Base-by-base conservation (phyloP, 2,888 invertebrate genomes). In the Thecophora atra region DNA sequence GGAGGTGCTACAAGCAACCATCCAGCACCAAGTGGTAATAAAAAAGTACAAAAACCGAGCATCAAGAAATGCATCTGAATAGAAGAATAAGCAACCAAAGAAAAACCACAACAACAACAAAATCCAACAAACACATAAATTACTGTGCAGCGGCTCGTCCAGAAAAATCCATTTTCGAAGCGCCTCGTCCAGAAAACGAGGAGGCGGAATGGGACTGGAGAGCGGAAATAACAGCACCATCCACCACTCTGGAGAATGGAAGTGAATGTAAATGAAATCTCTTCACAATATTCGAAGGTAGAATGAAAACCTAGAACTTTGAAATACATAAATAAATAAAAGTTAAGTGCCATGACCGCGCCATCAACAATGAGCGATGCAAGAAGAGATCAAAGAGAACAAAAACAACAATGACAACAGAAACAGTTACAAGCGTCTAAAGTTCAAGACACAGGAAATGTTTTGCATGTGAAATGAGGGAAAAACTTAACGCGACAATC, bases 401-500 rank as follows among this genome's bases (percentile, higher is more conserved):
- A 37, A 62, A 30, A 30, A 52, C 37, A 68, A 37, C 54, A 68
- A 30, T 21, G 42, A 68, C 69, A 62, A 51, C 42, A 56, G 42
- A n/a, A 26, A n/a, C 21, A 54, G 54, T 54, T 54, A 54, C 54
- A 21, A 24, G 15, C 5, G 51, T n/a, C 17, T 51, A n/a, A 51
- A 51, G n/a, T 54, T 47, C 47, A 21, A 15, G 30, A 13, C 67
- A 30, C 51, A 69, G 51, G 28, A 62, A 69, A 62, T 51, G 51
- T 47, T 51, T 69, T 47, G 60, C 62, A 62, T 69, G 44, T 5
- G 26, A 69, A 30, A 69, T 51, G 69, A 47, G 60, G 62, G 62
- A 62, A 69, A 62, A 47, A 7, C 42, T 37, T 30, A 52, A 51
- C 26, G 52, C n/a, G n/a, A 52, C 26, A 6, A 37, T 11, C 6